Percentiles rank a stretch among this genome's conserved stretches.
phyloP scores from a whole-genome alignment of 2,888 invertebrate species.

The Hypena proboscidalis region DNA sequence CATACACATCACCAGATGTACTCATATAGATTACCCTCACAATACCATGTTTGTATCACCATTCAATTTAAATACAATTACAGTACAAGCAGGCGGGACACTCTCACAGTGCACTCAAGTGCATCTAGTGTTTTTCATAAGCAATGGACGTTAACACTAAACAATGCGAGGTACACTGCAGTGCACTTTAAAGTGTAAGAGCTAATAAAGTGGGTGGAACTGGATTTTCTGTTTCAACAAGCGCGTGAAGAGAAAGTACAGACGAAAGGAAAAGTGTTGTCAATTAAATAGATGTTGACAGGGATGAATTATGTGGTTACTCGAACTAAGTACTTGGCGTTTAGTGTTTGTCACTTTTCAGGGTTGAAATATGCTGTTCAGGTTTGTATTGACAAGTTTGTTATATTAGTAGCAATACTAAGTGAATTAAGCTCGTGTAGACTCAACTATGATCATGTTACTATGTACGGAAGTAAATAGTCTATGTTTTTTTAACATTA shows the following conservation, averaged over 20 bases:
- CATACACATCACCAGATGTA: no score
- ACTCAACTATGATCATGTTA: no score
- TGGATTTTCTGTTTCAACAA: neutral
- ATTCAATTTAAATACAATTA: constrained; percentile 44
- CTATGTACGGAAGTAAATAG: no score
- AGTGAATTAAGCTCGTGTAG: no score
- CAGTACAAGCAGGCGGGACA: constrained; percentile 21
- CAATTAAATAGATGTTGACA: no score
- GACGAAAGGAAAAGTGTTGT: neutral
- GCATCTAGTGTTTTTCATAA: constrained; percentile 26
- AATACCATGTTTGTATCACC: constrained; percentile 18
- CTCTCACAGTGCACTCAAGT: constrained; percentile 32
- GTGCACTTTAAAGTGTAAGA: constrained; percentile 10
- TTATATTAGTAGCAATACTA: no score
- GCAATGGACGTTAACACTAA: neutral
- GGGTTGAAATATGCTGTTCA: no score
- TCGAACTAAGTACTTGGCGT: no score
- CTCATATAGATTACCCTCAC: constrained; percentile 5
- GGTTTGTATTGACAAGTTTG: no score
- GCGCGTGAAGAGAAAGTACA: neutral
- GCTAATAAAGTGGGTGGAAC: constrained; percentile 4
- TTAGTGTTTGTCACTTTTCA: no score
- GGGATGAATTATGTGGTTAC: no score
- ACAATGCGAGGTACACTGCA: neutral
- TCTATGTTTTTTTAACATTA: no score